Evolutionary conservation across 2,113 vertebrate genomes (phyloP).

Genomic region (Brienomyrus longianalis): DNA sequence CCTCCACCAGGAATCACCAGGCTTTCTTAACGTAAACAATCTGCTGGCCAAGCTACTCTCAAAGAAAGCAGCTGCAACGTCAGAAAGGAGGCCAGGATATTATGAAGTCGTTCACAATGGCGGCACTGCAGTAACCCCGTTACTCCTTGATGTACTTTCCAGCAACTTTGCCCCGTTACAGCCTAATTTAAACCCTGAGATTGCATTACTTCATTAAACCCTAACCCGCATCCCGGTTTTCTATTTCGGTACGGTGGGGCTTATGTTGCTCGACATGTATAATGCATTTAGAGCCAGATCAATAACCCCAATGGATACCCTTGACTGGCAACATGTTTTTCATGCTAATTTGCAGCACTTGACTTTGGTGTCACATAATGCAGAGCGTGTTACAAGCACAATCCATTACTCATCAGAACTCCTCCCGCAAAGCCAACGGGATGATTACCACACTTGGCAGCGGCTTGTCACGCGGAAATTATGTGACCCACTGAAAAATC

Average conservation of each 20-base stretch:
- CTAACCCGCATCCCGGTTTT: background rate
- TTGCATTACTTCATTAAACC: background rate
- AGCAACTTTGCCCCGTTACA: background rate
- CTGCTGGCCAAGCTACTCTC: background rate
- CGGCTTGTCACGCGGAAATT: background rate
- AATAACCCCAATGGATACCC: slow-evolving; percentile 12
- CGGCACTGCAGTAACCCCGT: background rate
- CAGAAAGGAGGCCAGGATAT: background rate
- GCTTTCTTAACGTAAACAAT: background rate
- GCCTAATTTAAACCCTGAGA: background rate
- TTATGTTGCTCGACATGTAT: background rate
- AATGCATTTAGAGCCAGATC: slow-evolving; percentile 11
- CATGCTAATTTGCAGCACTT: slow-evolving; percentile 15
- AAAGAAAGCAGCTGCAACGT: background rate
- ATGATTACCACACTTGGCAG: background rate
- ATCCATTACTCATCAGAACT: background rate
- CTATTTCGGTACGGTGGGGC: background rate
- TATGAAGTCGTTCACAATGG: too few relatives aligned
- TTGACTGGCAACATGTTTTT: background rate
- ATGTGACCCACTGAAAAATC: slow-evolving; percentile 9
- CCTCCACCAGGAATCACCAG: background rate
- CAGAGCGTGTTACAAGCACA: slow-evolving; percentile 7
- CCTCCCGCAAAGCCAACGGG: background rate
- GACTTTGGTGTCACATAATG: slow-evolving; percentile 9
- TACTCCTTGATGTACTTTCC: background rate